Evolutionary conservation across 2,888 invertebrate species (phyloP), one percentile per base, ranked within the genome.

Genomic region (Drosophila pseudotalamancana): DNA sequence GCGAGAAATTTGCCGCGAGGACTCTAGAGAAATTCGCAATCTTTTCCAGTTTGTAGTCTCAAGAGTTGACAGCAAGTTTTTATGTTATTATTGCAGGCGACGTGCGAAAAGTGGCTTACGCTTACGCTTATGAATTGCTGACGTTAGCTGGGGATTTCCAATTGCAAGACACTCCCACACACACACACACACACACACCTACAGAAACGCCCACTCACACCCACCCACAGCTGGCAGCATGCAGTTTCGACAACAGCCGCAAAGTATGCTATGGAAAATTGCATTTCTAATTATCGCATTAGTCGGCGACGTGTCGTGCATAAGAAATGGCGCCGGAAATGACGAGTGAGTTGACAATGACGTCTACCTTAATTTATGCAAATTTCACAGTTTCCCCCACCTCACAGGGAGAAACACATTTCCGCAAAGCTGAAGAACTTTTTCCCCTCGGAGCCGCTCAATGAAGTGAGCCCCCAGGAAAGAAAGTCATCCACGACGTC

Each of bases 231-330:
- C 45, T 21, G 4, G 2, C 60, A 60, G 27, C 46, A 78, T 81
- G 84, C 84, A 81, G 61, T 76, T 79, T 71, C 69, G 40, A 42
- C 65, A 60, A 53, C 71, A 67, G 74, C 84, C 86, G 74, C 85
- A 83, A 87, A 84, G 87, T 83, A 89, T 88, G 88, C 89, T 85
- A 82, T 73, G 83, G 68, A 88, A 88, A 88, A 89, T 90, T 88
- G 89, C 89, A 82, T 82, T 90, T 88, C 88, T 91, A 90, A 91
- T 91, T 90, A 91, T 91, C 87, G 85, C 88, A 87, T 89, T 90
- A 88, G 87, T 80, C 72, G 56, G 79, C 86, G 55, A 87, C 90
- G 88, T 89, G 86, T 69, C 84, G 67, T 88, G 91, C 90, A 91
- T 91, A 87, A 89, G 90, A 84, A 91, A 91, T 78, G 79, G 76